phyloP scores from a whole-genome alignment of 2,113 vertebrate species.

The Protomyctophum bolini region DNA sequence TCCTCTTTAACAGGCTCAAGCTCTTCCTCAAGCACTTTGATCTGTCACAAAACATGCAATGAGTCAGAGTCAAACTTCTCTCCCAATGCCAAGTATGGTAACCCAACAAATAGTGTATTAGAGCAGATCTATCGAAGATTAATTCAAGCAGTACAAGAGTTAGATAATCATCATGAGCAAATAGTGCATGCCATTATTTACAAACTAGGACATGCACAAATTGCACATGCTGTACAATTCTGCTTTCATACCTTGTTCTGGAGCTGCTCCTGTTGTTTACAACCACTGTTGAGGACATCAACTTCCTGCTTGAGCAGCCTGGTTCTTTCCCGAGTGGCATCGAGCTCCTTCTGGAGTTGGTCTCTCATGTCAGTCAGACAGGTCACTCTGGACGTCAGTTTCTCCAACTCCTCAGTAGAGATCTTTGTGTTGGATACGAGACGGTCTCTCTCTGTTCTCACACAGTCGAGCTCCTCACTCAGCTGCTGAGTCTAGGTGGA shows the following conservation, averaged over 20 bases:
- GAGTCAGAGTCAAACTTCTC: no score
- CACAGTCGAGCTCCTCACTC: conserved; percentile 28
- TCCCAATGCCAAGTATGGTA: no score
- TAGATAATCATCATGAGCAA: no score
- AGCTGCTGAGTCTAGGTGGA: conserved; percentile 21
- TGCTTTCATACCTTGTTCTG: conserved; percentile 27
- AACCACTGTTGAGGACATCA: no score
- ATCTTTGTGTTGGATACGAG: conserved; percentile 20
- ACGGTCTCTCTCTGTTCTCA: conserved; percentile 43
- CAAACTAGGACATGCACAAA: neutral
- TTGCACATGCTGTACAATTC: neutral
- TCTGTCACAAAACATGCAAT: conserved; percentile 23
- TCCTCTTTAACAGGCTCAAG: conserved; percentile 4
- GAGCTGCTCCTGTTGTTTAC: conserved; percentile 1
- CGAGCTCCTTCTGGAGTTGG: conserved; percentile 40
- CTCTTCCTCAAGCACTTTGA: conserved; percentile 40
- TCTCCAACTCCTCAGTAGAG: conserved; percentile 25
- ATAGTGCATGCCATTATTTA: no score
- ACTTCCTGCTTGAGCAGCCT: neutral
- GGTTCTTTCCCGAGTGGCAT: conserved; percentile 22
- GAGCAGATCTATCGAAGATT: no score
- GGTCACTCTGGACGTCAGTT: conserved; percentile 29
- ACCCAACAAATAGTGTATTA: no score
- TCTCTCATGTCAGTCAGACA: conserved; percentile 39
- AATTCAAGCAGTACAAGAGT: no score